These are phyloP conservation scores for Iselma pallidipennis DNA, from an alignment of 2,888 invertebrate genomes.

Conservation along the genomic window DNA sequence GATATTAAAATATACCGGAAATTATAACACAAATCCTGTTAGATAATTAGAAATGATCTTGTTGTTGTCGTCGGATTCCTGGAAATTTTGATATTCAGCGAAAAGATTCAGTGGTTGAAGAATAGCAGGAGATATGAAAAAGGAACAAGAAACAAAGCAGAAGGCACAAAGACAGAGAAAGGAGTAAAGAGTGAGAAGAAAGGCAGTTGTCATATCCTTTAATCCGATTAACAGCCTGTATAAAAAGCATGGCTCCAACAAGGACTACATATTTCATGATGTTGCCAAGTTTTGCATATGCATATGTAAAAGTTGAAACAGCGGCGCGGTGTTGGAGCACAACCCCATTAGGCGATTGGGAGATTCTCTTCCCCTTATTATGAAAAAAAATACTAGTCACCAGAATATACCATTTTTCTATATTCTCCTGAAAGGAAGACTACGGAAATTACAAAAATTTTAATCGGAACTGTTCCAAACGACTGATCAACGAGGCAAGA, in stretches of 20 bases:
- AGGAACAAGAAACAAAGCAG: background rate
- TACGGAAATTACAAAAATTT: constrained; percentile 19
- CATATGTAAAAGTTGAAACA: constrained; percentile 9
- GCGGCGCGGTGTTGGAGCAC: background rate
- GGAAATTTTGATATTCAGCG: background rate
- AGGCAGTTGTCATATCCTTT: constrained; percentile 9
- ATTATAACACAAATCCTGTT: background rate
- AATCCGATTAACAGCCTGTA: constrained; percentile 35
- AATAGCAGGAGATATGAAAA: background rate
- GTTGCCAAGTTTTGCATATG: constrained; percentile 31
- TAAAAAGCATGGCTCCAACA: constrained; percentile 30
- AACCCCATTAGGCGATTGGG: constrained; percentile 6
- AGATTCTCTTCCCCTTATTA: background rate
- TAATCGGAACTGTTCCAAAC: background rate
- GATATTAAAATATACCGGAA: background rate
- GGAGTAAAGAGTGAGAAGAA: background rate
- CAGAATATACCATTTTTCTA: background rate
- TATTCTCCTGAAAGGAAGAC: background rate
- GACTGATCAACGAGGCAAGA: background rate
- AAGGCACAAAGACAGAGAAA: too few species aligned
- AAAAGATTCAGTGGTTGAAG: too few species aligned
- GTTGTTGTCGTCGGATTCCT: background rate
- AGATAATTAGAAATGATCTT: background rate
- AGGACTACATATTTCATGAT: constrained; percentile 37
- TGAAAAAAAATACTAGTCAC: background rate